Conservation (phyloP, 1,140 invertebrate species). For the Brachionus calyciflorus region DNA sequence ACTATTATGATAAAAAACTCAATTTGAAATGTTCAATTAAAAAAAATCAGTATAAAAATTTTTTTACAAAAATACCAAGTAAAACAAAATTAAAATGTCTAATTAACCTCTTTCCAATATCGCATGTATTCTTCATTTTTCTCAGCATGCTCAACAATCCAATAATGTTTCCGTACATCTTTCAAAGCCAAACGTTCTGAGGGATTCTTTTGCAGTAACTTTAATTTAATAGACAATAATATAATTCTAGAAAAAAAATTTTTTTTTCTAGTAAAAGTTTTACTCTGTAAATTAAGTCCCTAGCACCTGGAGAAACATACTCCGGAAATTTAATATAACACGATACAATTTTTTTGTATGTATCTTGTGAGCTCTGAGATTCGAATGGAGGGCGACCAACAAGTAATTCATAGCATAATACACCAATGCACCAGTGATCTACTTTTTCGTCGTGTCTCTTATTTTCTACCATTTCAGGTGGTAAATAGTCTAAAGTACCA, state of each 20-base stretch:
- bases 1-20: too few species aligned
- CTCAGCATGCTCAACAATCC: conserved; percentile 41
- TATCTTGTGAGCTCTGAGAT: neutral
- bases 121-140: conserved; percentile 45
- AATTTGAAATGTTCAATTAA: too few species aligned
- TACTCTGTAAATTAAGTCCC: conserved; percentile 29
- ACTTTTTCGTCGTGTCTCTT: conserved; percentile 66
- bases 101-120: conserved; percentile 41
- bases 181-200: conserved; percentile 22
- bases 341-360: conserved; percentile 29
- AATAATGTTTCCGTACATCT: conserved; percentile 35
- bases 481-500: conserved; percentile 89
- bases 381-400: conserved; percentile 83
- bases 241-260: too few species aligned
- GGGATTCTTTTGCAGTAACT: conserved; percentile 33
- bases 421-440: conserved; percentile 84
- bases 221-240: too few species aligned
- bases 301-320: conserved; percentile 1
- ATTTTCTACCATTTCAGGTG: conserved; percentile 90
- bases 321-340: conserved; percentile 45
- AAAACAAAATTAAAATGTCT: neutral
- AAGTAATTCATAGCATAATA: conserved; percentile 99
- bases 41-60: neutral
- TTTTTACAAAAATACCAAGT: neutral
- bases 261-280: too few species aligned